phyloP scores from a whole-genome alignment of 2,113 vertebrate genomes.

The Dasyprocta punctata region DNA sequence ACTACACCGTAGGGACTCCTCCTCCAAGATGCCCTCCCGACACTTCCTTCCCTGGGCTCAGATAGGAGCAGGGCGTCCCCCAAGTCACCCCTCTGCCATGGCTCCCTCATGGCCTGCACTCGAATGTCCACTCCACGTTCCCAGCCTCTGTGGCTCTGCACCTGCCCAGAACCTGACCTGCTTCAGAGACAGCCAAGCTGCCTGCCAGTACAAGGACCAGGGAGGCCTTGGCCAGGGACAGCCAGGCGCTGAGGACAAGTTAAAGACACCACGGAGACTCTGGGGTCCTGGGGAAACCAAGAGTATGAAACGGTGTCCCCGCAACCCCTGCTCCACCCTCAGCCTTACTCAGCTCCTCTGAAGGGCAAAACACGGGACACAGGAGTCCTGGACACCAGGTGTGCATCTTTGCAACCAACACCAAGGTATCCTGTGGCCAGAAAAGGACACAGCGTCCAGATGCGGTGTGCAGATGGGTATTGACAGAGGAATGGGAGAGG shows the following conservation, averaged over 20 bases:
- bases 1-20: neutral
- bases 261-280: accelerated
- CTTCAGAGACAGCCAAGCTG: neutral
- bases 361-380: accelerated
- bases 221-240: neutral
- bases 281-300: neutral
- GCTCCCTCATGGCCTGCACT: neutral
- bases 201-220: accelerated
- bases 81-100: too few relatives aligned
- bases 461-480: neutral
- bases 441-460: accelerated
- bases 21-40: neutral
- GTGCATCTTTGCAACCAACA: neutral
- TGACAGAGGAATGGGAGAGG: neutral
- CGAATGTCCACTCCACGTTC: neutral
- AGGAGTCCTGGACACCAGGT: neutral
- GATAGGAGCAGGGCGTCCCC: neutral
- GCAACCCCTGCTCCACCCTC: accelerated
- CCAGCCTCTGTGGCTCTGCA: neutral
- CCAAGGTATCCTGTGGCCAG: neutral
- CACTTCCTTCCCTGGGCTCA: neutral
- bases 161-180: neutral
- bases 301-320: accelerated
- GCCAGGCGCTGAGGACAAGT: neutral
- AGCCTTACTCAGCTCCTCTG: neutral